Percentiles rank a stretch among this genome's conserved stretches.
Conservation (phyloP, 2,888 invertebrate species). For the Chloroclysta siterata region DNA sequence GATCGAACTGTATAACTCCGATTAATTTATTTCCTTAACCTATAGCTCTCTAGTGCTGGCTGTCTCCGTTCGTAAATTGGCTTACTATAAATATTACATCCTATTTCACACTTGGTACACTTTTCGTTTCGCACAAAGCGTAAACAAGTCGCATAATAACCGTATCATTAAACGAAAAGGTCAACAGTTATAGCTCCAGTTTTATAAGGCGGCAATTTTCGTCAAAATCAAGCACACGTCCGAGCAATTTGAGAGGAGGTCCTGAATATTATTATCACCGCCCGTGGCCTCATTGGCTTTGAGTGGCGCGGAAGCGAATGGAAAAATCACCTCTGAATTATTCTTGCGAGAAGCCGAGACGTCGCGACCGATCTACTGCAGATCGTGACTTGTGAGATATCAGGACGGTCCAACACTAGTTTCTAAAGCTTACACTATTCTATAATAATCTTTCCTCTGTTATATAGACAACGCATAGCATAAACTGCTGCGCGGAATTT, state of each 20-base stretch:
- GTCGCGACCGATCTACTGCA: slow-evolving; percentile 38
- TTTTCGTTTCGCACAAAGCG: slow-evolving; percentile 35
- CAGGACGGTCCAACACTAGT: background rate
- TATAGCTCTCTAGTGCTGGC: too few species aligned
- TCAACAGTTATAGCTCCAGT: slow-evolving; percentile 62
- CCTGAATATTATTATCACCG: slow-evolving; percentile 66
- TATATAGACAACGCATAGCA: too few species aligned
- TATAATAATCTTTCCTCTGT: background rate
- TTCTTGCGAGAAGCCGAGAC: slow-evolving; percentile 48
- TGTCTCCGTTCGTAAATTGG: background rate
- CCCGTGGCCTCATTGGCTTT: slow-evolving; percentile 56
- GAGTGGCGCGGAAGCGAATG: slow-evolving; percentile 57
- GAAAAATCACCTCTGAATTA: slow-evolving; percentile 60
- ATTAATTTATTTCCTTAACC: background rate
- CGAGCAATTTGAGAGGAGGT: slow-evolving; percentile 66
- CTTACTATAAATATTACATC: slow-evolving; percentile 17
- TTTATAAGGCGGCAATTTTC: slow-evolving; percentile 61
- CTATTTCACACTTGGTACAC: slow-evolving; percentile 41
- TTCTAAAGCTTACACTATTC: background rate
- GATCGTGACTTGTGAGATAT: slow-evolving; percentile 34
- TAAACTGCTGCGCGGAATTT: too few species aligned
- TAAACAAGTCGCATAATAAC: slow-evolving; percentile 45
- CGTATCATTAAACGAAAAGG: slow-evolving; percentile 58
- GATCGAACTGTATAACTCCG: background rate
- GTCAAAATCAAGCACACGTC: slow-evolving; percentile 64